Percentiles rank a stretch among this genome's conserved stretches.
Conservation (phyloP, 2,888 invertebrate species). For the Oegoconia quadripuncta region DNA sequence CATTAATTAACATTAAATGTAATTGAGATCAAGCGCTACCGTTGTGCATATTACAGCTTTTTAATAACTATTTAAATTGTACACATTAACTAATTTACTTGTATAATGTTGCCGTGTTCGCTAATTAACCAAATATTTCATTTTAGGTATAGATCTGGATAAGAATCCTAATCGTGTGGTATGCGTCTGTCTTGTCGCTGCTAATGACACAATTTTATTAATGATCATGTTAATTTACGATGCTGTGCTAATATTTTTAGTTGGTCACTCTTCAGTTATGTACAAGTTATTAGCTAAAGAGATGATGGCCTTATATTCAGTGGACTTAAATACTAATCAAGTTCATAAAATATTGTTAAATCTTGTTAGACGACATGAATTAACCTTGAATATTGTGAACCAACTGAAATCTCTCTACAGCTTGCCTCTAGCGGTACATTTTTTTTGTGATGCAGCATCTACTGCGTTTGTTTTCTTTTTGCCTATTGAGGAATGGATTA, state of each 20-base stretch:
- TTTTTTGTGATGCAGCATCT: constrained; percentile 51
- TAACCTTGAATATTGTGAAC: constrained; percentile 37
- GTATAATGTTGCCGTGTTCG: no score
- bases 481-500: constrained; percentile 44
- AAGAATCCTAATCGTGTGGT: constrained; percentile 44
- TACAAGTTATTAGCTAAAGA: constrained; percentile 52
- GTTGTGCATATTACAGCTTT: no score
- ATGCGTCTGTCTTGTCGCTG: constrained; percentile 37
- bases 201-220: constrained; percentile 43
- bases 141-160: constrained; percentile 51
- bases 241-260: constrained; percentile 46
- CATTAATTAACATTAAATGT: no score
- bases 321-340: constrained; percentile 20
- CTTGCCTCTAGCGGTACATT: constrained; percentile 58
- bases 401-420: constrained; percentile 51
- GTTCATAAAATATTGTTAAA: constrained; percentile 35
- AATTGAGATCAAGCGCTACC: no score
- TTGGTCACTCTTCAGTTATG: constrained; percentile 55
- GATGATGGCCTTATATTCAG: constrained; percentile 39
- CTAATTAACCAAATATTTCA: not conserved
- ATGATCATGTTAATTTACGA: constrained; percentile 50
- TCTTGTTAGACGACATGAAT: constrained; percentile 42
- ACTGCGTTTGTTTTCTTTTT: constrained; percentile 55
- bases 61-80: no score
- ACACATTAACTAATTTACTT: no score